A percentile compares a stretch with the other conserved stretches of the same genome.
Evolutionary conservation across 92 coral and sea anemone genomes (phyloP).

Genomic region (Heteractis magnifica): DNA sequence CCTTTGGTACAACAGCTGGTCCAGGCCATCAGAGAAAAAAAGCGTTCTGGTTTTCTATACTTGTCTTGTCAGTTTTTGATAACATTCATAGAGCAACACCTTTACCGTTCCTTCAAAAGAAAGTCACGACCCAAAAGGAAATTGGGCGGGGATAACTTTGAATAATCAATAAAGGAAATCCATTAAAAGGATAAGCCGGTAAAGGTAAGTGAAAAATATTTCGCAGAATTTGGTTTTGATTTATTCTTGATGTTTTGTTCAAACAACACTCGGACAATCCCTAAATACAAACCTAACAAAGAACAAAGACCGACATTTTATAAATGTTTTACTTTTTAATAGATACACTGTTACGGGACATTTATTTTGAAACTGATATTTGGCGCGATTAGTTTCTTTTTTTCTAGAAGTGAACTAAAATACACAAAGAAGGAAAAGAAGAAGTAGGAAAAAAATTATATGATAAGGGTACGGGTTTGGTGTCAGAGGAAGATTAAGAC

Average conservation of each 20-base stretch:
- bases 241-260: background rate
- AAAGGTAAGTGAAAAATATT: background rate
- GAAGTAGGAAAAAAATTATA: too few relatives aligned
- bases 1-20: background rate
- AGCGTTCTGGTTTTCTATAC: background rate
- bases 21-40: background rate
- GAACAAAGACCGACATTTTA: background rate
- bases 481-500: too few relatives aligned
- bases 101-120: too few relatives aligned
- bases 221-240: background rate
- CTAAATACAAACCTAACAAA: background rate
- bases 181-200: background rate
- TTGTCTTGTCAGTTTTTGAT: too few relatives aligned
- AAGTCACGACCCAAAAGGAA: background rate
- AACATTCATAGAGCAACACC: background rate
- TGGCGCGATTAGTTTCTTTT: background rate
- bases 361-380: too few relatives aligned
- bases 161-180: background rate
- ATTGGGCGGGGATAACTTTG: background rate
- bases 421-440: background rate
- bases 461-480: too few relatives aligned
- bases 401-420: background rate
- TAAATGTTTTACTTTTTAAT: background rate
- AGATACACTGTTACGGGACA: background rate
- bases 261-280: background rate